These are phyloP conservation scores for Apostichopus japonicus DNA, from an alignment of 35 echinoderm and acorn worm genomes.

Conservation along the genomic window DNA sequence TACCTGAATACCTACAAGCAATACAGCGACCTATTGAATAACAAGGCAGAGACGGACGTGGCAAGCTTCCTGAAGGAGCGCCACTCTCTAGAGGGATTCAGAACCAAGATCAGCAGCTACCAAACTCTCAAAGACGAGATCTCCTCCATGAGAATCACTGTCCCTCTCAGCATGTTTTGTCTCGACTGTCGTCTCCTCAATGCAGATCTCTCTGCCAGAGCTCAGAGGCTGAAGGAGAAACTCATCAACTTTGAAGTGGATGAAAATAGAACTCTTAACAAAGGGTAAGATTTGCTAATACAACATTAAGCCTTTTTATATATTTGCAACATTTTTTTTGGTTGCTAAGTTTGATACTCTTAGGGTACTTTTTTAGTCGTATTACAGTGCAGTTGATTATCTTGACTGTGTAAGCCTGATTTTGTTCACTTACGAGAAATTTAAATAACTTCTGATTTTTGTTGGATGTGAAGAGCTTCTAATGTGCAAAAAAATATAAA, in stretches of 20 bases:
- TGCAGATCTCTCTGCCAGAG: constrained; percentile 77
- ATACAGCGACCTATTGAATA: constrained; percentile 96
- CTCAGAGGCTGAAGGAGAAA: constrained; percentile 96
- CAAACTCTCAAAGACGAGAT: constrained; percentile 97
- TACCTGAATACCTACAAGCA: constrained; percentile 99
- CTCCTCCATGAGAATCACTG: constrained; percentile 80
- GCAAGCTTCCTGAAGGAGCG: constrained; percentile 91
- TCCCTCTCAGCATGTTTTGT: constrained; percentile 99
- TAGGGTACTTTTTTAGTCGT: not conserved
- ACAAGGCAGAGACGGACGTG: constrained; percentile 96
- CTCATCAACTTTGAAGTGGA: constrained; percentile 91
- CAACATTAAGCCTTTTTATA: too few species aligned
- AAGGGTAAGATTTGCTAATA: constrained; percentile 56
- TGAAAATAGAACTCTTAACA: constrained; percentile 90
- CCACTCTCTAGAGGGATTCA: constrained; percentile 91
- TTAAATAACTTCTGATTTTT: too few species aligned
- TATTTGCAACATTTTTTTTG: too few species aligned
- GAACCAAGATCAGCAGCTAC: constrained; percentile 91
- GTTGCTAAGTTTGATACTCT: too few species aligned
- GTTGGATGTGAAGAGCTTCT: too few species aligned
- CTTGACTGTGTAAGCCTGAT: not conserved
- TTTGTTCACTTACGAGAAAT: too few species aligned
- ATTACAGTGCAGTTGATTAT: not conserved
- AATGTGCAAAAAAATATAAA: too few species aligned
- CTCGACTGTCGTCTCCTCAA: constrained; percentile 90